Base-by-base conservation (phyloP, 2,888 invertebrate genomes). In the Eulithis prunata region DNA sequence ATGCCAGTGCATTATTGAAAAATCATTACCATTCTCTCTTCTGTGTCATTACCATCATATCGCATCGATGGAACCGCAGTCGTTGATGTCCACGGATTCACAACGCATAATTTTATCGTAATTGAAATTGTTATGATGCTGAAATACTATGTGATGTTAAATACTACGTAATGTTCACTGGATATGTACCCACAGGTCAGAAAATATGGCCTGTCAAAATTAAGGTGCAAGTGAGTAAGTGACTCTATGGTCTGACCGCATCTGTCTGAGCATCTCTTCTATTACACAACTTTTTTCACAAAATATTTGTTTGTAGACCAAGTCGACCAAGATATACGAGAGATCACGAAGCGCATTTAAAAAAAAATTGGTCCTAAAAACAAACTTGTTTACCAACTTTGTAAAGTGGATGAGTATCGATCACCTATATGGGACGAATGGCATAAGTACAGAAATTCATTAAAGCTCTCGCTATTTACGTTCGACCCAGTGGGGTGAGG, bases 381-480 rank as follows among this genome's bases (percentile, higher is more conserved):
- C 49, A 21, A n/a, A 49, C 3, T 49, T 21, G 46, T 53, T 53
- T 57, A 57, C 28, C 12, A 63, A 57, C 57, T 53, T 32, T 57
- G 41, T 47, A 57, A 57, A 46, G 57, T 57, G 46, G 28, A 53
- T 57, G 46, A 7, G 54, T 49, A 65, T 60, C 60, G 64, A 60
- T 60, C 56, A 69, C 66, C 63, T 59, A 71, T 59, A 71, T 62
- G 58, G 62, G 60, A 61, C 65, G 61, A 68, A 67, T 71, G 64
- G 65, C 68, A 65, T 71, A 67, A 51, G 69, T 66, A 74, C 70
- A 74, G 72, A 75, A 75, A 71, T 72, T 74, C 74, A 75, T 75
- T 75, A 75, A 74, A 75, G 66, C 71, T 66, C 68, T 65, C 71
- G 67, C 71, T 71, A 73, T 76, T 72, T 73, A 74, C 74, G 67